Evolutionary conservation across 1,140 invertebrate genomes (phyloP).

Genomic region (Andricus grossulariae): DNA sequence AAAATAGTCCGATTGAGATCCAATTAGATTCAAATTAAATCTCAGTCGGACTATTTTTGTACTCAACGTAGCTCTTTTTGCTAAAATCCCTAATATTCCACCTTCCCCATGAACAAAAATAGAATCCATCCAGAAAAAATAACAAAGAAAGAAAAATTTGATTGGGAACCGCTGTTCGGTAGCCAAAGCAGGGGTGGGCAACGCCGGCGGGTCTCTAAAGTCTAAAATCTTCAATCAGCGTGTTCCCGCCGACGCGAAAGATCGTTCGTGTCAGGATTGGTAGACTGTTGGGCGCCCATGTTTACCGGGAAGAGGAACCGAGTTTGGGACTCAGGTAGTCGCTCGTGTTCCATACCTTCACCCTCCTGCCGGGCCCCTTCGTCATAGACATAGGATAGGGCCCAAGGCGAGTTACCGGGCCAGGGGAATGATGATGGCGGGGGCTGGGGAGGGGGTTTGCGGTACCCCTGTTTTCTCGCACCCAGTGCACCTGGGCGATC

Average conservation of each 20-base stretch:
- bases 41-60: too few species aligned
- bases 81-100: too few species aligned
- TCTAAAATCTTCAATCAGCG: conserved; percentile 44
- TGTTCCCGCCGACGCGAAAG: conserved; percentile 51
- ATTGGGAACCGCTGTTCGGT: conserved; percentile 53
- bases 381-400: too few species aligned
- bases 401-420: conserved; percentile 37
- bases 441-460: conserved; percentile 37
- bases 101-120: too few species aligned
- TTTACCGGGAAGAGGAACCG: conserved; percentile 58
- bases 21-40: too few species aligned
- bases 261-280: conserved; percentile 47
- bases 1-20: too few species aligned
- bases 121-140: too few species aligned
- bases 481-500: conserved; percentile 62
- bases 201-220: conserved; percentile 47
- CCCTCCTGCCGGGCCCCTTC: conserved; percentile 53
- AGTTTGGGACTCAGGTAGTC: conserved; percentile 55
- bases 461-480: conserved; percentile 51
- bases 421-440: conserved; percentile 26
- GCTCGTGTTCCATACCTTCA: conserved; percentile 43
- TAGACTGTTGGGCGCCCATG: conserved; percentile 69
- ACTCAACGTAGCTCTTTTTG: too few species aligned
- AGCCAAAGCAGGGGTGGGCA: conserved; percentile 48
- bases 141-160: background rate